phyloP scores from a whole-genome alignment of 1,140 invertebrate genomes.

The Ceratina australensis region DNA sequence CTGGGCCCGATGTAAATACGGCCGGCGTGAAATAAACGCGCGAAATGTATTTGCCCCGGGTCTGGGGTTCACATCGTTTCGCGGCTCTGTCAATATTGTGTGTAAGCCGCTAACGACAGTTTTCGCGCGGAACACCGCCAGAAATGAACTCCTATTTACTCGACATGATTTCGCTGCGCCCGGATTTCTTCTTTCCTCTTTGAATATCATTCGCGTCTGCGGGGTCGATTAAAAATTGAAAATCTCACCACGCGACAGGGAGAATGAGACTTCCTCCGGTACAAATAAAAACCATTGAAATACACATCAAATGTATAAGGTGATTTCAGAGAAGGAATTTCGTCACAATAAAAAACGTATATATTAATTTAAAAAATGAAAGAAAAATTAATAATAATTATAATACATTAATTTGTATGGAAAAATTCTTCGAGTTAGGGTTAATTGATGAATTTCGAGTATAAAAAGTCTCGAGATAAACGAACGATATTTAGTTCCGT shows the following conservation, averaged over 20 bases:
- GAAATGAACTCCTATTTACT: background rate
- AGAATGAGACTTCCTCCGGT: background rate
- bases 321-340: background rate
- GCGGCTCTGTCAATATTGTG: background rate
- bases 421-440: too few species aligned
- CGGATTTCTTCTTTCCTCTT: background rate
- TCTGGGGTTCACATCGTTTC: background rate
- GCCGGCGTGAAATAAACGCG: background rate
- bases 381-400: too few species aligned
- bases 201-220: background rate
- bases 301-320: too few species aligned
- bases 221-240: constrained; percentile 1
- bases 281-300: too few species aligned
- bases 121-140: background rate
- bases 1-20: constrained; percentile 2
- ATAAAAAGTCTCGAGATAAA: too few species aligned
- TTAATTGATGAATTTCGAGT: too few species aligned
- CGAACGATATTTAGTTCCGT: background rate
- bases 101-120: background rate
- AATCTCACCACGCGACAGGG: background rate
- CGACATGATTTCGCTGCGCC: background rate
- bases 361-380: too few species aligned
- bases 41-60: background rate
- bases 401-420: too few species aligned
- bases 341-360: too few species aligned